phyloP scores from a whole-genome alignment of 2,888 invertebrate genomes.

The Chirona hameri region DNA sequence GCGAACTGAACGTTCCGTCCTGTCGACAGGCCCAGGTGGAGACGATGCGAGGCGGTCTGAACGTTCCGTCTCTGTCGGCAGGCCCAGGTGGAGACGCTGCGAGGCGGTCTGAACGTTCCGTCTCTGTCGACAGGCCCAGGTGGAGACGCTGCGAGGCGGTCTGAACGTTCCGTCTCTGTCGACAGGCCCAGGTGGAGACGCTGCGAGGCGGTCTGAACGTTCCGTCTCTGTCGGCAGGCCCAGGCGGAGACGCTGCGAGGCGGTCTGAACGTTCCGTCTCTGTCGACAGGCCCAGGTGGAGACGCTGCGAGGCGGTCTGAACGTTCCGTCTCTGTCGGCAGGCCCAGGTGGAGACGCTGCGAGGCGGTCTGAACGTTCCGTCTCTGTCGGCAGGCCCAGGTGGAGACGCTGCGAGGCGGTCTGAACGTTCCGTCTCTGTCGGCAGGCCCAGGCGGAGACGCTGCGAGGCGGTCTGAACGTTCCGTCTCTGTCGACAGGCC shows the following conservation, averaged over 20 bases:
- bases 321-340: neutral
- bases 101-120: neutral
- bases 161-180: neutral
- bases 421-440: neutral
- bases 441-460: neutral
- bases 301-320: neutral
- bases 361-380: neutral
- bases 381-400: neutral
- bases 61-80: neutral
- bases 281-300: neutral
- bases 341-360: neutral
- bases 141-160: neutral
- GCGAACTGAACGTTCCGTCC: neutral
- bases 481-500: neutral
- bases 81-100: neutral
- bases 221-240: neutral
- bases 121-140: neutral
- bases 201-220: neutral
- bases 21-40: neutral
- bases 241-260: neutral
- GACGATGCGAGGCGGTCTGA: neutral
- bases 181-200: neutral
- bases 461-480: neutral
- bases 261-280: neutral
- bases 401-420: neutral